These are phyloP conservation scores for Siniperca chuatsi DNA, from an alignment of 2,113 vertebrate genomes.

Conservation along the genomic window DNA sequence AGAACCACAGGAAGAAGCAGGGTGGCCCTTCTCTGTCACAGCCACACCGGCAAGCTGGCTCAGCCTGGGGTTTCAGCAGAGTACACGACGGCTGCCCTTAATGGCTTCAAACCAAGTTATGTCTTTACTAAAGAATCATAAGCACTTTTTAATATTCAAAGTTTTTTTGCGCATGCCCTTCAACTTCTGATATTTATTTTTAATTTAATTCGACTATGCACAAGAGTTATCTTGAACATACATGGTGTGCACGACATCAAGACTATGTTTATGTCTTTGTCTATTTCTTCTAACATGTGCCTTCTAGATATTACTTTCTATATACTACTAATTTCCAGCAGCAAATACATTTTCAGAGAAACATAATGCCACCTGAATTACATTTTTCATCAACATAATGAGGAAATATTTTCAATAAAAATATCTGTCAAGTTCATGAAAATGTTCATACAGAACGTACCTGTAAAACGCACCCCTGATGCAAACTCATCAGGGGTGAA, in stretches of 20 bases:
- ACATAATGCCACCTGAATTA: neutral
- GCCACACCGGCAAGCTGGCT: conserved; percentile 12
- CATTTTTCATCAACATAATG: neutral
- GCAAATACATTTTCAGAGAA: neutral
- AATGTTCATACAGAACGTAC: neutral
- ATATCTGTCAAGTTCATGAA: neutral
- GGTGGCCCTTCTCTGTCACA: conserved; percentile 39
- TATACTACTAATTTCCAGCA: neutral
- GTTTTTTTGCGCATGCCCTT: neutral
- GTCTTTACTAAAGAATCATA: neutral
- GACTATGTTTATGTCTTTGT: neutral
- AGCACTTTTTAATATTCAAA: neutral
- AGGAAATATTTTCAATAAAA: neutral
- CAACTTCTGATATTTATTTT: neutral
- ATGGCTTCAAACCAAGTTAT: conserved; percentile 5
- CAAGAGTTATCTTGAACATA: neutral
- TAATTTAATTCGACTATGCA: neutral
- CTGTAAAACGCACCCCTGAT: neutral
- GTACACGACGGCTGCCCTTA: conserved; percentile 5
- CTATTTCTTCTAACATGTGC: neutral
- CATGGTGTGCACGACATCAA: neutral
- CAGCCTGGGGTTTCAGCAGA: conserved; percentile 54
- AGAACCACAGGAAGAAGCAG: conserved; percentile 63
- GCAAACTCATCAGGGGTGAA: too few species aligned
- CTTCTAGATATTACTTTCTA: neutral